Conservation (phyloP, 2,113 vertebrate species). For the Gambusia affinis region DNA sequence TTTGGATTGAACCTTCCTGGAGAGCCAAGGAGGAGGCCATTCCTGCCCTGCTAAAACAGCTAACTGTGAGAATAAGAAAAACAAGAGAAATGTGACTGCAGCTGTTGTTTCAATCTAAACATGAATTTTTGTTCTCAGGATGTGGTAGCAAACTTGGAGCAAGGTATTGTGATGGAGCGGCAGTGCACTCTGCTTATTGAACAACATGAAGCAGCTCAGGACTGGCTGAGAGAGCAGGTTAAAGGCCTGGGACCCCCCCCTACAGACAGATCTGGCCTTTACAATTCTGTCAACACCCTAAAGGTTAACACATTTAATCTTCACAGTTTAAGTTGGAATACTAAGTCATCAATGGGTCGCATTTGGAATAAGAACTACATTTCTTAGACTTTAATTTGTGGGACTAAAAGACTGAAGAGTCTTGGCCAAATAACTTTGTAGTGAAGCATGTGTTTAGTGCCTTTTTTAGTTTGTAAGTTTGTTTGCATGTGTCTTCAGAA, state of each 20-base stretch:
- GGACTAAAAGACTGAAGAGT: too few species aligned
- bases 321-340: too few species aligned
- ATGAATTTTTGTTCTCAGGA: conserved; percentile 50
- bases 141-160: conserved; percentile 47
- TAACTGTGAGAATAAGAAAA: conserved; percentile 65
- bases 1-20: conserved; percentile 68
- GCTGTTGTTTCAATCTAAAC: not conserved
- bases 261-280: conserved; percentile 62
- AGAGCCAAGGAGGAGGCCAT: conserved; percentile 56
- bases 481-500: too few species aligned
- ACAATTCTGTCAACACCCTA: conserved; percentile 70
- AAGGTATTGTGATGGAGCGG: conserved; percentile 71
- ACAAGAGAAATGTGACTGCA: too few species aligned
- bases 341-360: too few species aligned
- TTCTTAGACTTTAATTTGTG: too few species aligned
- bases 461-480: too few species aligned
- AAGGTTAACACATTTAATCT: conserved; percentile 64
- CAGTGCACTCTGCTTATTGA: conserved; percentile 78
- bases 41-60: conserved; percentile 62
- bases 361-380: too few species aligned
- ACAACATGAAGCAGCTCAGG: conserved; percentile 79
- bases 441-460: too few species aligned
- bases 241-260: conserved; percentile 65
- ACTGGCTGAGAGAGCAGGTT: conserved; percentile 80
- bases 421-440: too few species aligned